Conservation (phyloP, 2,797 vertebrate species). For the Paratrypauchen microcephalus region DNA sequence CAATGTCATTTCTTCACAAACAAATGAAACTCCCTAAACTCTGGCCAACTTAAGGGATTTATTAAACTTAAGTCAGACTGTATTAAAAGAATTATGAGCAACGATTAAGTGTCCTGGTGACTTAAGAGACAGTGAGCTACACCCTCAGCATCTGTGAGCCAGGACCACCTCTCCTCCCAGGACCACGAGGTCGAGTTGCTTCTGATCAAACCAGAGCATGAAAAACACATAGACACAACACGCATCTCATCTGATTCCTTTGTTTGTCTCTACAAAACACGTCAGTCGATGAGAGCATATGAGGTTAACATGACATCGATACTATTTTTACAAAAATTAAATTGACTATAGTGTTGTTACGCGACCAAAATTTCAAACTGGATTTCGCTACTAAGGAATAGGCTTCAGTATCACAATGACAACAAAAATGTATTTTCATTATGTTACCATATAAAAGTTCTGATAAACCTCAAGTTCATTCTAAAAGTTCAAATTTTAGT, state of each 20-base stretch:
- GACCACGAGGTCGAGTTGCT: slow-evolving; percentile 5
- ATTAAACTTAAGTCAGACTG: slow-evolving; percentile 22
- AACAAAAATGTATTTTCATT: too few species aligned
- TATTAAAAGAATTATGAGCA: slow-evolving; percentile 38
- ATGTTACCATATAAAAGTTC: too few species aligned
- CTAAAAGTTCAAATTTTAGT: too few species aligned
- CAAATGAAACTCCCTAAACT: slow-evolving; percentile 6
- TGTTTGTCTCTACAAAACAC: slow-evolving; percentile 21
- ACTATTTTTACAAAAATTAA: background rate
- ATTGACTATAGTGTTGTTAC: background rate
- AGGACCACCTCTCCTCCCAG: slow-evolving; percentile 1
- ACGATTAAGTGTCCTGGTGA: slow-evolving; percentile 30
- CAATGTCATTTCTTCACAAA: background rate
- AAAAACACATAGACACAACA: slow-evolving; percentile 25
- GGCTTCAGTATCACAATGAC: too few species aligned
- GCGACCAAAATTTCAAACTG: too few species aligned
- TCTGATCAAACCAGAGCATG: slow-evolving; percentile 28
- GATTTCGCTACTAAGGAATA: too few species aligned
- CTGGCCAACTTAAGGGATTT: slow-evolving; percentile 10
- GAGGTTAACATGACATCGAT: background rate
- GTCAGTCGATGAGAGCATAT: background rate
- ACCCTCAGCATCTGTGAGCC: slow-evolving; percentile 28
- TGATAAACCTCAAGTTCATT: too few species aligned
- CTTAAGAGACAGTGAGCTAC: slow-evolving; percentile 18
- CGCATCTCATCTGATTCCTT: slow-evolving; percentile 16